Percentiles rank a stretch among this genome's conserved stretches.
These are phyloP conservation scores for Amblyjoppa proteus DNA, from an alignment of 2,888 invertebrate species.

Conservation along the genomic window DNA sequence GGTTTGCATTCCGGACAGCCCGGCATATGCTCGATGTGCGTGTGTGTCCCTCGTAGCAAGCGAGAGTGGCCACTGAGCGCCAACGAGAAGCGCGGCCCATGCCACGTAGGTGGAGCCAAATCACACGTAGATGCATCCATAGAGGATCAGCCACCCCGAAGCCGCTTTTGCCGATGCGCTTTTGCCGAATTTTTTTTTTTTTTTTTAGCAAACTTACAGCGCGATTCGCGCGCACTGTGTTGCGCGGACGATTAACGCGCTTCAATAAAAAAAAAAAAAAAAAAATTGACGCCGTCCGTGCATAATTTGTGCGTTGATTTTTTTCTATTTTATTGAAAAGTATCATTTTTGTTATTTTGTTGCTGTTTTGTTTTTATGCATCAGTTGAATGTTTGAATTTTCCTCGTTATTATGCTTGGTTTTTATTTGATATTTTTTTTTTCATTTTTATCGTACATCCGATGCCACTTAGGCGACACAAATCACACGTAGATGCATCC, in stretches of 20 bases:
- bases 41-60: slow-evolving; percentile 24
- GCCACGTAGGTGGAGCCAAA: slow-evolving; percentile 75
- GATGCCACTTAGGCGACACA: slow-evolving; percentile 72
- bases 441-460: too few relatives aligned
- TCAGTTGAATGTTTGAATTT: not conserved
- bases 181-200: not conserved
- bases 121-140: slow-evolving; percentile 62
- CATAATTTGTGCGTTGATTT: not conserved
- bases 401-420: too few relatives aligned
- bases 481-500: slow-evolving; percentile 63
- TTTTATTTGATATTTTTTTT: too few relatives aligned
- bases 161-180: not conserved
- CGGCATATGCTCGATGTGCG: slow-evolving; percentile 68
- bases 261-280: not conserved
- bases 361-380: not conserved
- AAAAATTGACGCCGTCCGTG: not conserved
- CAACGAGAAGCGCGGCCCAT: slow-evolving; percentile 76
- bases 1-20: slow-evolving; percentile 68
- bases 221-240: not conserved
- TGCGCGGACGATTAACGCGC: not conserved
- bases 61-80: slow-evolving; percentile 63
- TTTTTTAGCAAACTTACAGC: not conserved
- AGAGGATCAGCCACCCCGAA: slow-evolving; percentile 56
- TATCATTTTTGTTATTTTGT: not conserved
- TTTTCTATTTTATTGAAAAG: too few relatives aligned